Evolutionary conservation across 2,113 vertebrate genomes (phyloP), one percentile per base, ranked within the genome.

Genomic region (Rhinogobius similis): DNA sequence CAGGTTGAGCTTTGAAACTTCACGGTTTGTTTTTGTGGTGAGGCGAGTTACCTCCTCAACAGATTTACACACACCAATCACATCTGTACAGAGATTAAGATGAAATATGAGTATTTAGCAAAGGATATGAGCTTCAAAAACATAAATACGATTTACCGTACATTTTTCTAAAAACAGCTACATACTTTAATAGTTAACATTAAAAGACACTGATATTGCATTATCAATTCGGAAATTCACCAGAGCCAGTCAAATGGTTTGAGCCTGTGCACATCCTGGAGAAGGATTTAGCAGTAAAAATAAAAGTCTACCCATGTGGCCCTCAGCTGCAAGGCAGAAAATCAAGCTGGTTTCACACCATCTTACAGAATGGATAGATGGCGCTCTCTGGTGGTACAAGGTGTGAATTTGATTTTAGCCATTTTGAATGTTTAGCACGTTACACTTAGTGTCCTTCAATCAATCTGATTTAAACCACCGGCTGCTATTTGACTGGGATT

Each of bases 31-130:
- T 88, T 94, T 99, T 65, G 96, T 93, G 21, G 81, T 94, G 76
- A 99, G 92, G 80, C 95, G 97, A n/a, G 91, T 91, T 75, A 94
- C 84, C 62, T 98, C 97, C 14, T 97, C 96, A 39, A 91, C 96
- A 73, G 85, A 95, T 88, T 96, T 98, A 76, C 97, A 99, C 86
- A 99, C 90, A 29, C 96, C 98, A 56, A 99, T 97, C 72, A 99
- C 92, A 87, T 99, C 98, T 99, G 91, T 43, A 90, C 63, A 48
- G 5, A 0, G 10, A 6, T n/a, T n/a, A 21, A 10, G 5, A 39
- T 9, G 21, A 62, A 62, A 38, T 11, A n/a, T 36, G n/a, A 36
- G 2, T 11, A 62, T 36, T 36, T 5, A 36, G 32, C 9, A 36
- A 36, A 2, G 32, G 3, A 36, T 36, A 36, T 36, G 9, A 32